Conservation (phyloP, 53 echinoderm and acorn worm species). For the Holothuria leucospilota region DNA sequence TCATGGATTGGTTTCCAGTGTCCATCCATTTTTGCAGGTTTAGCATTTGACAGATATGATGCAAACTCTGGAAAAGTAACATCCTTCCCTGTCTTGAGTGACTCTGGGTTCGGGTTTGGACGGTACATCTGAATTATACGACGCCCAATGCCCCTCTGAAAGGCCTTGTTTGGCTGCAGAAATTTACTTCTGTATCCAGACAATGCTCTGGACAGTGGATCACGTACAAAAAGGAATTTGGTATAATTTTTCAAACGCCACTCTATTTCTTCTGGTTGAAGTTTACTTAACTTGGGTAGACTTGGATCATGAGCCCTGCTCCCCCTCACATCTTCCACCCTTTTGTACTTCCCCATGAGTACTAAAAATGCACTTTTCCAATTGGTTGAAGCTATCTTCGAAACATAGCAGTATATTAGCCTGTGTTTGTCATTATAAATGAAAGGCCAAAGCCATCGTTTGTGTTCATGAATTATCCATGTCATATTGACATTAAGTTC, state of each 20-base stretch:
- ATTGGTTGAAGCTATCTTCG: slow-evolving; percentile 82
- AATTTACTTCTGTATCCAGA: slow-evolving; percentile 84
- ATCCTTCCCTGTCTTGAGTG: slow-evolving; percentile 53
- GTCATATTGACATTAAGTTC: slow-evolving; percentile 58
- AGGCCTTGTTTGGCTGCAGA: slow-evolving; percentile 43
- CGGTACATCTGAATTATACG: slow-evolving; percentile 62
- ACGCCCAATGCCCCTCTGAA: slow-evolving; percentile 51
- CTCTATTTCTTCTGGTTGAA: slow-evolving; percentile 58
- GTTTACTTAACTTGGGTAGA: slow-evolving; percentile 59
- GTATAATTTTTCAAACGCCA: slow-evolving; percentile 70
- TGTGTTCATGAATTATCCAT: slow-evolving; percentile 51
- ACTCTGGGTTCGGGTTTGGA: slow-evolving; percentile 62
- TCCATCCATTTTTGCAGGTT: slow-evolving; percentile 62
- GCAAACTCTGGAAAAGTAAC: slow-evolving; percentile 84
- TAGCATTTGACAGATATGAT: slow-evolving; percentile 52
- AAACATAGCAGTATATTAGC: slow-evolving; percentile 74
- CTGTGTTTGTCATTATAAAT: slow-evolving; percentile 73
- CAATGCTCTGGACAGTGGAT: slow-evolving; percentile 77
- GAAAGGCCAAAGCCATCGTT: slow-evolving; percentile 74
- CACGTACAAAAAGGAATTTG: slow-evolving; percentile 81
- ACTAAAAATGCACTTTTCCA: slow-evolving; percentile 88
- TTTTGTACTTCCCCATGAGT: slow-evolving; percentile 74
- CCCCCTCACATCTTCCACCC: slow-evolving; percentile 73
- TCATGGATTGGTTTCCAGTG: slow-evolving; percentile 80
- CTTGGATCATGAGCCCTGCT: slow-evolving; percentile 71